Evolutionary conservation across 2,888 invertebrate genomes (phyloP).

Genomic region (Lepas anatifera): DNA sequence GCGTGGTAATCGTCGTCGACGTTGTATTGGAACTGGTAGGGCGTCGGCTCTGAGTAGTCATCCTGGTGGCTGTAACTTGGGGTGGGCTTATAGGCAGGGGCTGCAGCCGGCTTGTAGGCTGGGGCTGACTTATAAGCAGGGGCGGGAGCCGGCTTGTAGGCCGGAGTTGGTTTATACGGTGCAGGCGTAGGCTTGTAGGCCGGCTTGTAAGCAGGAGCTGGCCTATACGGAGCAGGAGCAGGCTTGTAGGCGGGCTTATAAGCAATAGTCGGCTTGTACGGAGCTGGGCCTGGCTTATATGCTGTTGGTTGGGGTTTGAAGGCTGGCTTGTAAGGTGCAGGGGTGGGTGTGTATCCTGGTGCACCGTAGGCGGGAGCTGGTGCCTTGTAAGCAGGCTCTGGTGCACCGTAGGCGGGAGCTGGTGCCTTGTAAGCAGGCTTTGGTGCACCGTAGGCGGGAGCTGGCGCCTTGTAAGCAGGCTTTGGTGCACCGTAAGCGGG

Average conservation of each 20-base stretch:
- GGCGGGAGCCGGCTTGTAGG: constrained; percentile 2
- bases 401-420: too few species aligned
- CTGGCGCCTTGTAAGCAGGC: too few species aligned
- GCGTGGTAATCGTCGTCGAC: constrained; percentile 20
- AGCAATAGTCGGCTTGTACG: not conserved
- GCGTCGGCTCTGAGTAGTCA: not conserved
- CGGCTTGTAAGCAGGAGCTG: not conserved
- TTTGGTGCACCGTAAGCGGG: too few species aligned
- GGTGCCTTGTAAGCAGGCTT: too few species aligned
- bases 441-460: too few species aligned
- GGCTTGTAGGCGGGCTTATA: not conserved
- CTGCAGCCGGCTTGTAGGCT: constrained; percentile 13
- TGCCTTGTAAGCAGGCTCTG: too few species aligned
- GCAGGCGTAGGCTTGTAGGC: too few species aligned
- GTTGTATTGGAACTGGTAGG: constrained; percentile 19
- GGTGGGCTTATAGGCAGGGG: constrained; percentile 16
- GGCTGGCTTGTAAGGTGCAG: too few species aligned
- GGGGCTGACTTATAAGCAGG: constrained; percentile 15
- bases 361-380: too few species aligned
- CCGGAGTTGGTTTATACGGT: not conserved
- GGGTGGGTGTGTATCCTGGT: too few species aligned
- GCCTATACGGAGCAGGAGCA: not conserved
- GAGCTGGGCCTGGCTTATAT: too few species aligned
- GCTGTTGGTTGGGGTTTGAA: too few species aligned
- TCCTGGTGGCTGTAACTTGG: constrained; percentile 9